Conservation (phyloP, 2,888 invertebrate species). For the Ephialtes manifestator region DNA sequence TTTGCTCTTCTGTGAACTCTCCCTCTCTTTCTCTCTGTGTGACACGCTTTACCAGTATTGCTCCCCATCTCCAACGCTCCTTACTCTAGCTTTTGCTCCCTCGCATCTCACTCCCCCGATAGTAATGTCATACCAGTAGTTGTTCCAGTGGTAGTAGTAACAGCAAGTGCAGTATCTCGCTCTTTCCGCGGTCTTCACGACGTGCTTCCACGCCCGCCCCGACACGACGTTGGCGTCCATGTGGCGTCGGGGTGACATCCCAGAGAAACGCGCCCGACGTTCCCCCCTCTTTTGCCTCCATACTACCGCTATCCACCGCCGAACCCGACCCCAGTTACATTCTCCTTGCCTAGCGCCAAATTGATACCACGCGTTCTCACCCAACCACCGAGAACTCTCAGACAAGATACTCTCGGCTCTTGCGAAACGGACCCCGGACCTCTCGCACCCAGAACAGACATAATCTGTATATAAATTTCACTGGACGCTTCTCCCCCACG, state of each 20-base stretch:
- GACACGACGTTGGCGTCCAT: slow-evolving; percentile 51
- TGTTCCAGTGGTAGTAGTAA: slow-evolving; percentile 16
- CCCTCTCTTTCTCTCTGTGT: slow-evolving; percentile 1
- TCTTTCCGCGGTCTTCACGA: slow-evolving; percentile 54
- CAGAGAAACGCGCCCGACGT: slow-evolving; percentile 7
- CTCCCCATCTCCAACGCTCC: background rate
- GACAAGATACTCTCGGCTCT: slow-evolving; percentile 37
- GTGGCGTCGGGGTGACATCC: slow-evolving; percentile 51
- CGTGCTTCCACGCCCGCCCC: slow-evolving; percentile 50
- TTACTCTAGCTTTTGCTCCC: slow-evolving; percentile 15
- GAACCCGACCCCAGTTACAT: slow-evolving; percentile 16
- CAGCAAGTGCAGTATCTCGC: slow-evolving; percentile 26
- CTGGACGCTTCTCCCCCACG: slow-evolving; percentile 8
- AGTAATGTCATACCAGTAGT: background rate
- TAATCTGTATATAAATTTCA: slow-evolving; percentile 47
- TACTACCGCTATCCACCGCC: background rate
- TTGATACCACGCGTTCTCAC: slow-evolving; percentile 58
- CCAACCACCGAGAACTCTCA: slow-evolving; percentile 9
- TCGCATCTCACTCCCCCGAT: slow-evolving; percentile 10
- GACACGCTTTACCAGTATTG: slow-evolving; percentile 38
- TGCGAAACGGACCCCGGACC: slow-evolving; percentile 18
- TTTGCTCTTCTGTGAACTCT: slow-evolving; percentile 40
- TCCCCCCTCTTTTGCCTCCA: background rate
- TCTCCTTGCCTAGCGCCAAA: slow-evolving; percentile 49
- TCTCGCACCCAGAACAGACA: slow-evolving; percentile 36